Base-by-base conservation (phyloP, 1,140 invertebrate genomes). In the Rhizoglyphus robini region DNA sequence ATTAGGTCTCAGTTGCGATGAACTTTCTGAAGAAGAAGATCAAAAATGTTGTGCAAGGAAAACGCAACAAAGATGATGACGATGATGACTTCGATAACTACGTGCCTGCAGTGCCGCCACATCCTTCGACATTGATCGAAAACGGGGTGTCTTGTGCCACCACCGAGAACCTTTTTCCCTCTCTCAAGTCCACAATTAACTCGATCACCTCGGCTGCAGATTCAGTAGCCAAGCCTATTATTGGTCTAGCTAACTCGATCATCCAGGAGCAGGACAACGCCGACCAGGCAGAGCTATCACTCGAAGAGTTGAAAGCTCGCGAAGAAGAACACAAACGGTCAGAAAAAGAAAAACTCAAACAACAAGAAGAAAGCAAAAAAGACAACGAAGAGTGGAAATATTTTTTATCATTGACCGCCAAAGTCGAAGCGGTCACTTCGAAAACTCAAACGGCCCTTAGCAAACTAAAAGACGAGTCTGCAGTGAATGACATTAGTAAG, bases 311-410 rank as follows among this genome's bases (percentile, higher is more conserved):
- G 4, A 48, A 48, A 51, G 29, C 46, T 64, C 29, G 27, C 15
- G 61, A 67, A 58, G 48, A 25, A 57, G 36, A 41, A n/a, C 20
- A 25, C 30, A 51, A 47, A 34, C 3, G 27, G 23, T 54, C 38
- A 23, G 48, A 68, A 27, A 61, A 30, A 1, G 58, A 27, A 32
- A 46, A 58, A 60, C 11, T 57, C 8, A 27, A 36, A 29, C 3
- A 38, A 25, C 20, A 31, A 38, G 31, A 65, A 15, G 59, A 71
- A 31, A 65, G 66, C 32, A 68, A 66, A 25, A 69, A 72, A 54
- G 73, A 74, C 63, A 75, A 75, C 5, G 77, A 77, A 69, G 76
- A 77, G 71, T 78, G 76, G 76, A 72, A 75, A 67, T 74, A 72
- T 59, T 78, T 78, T 69, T 71, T 75, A 63, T 72, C 75, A 69